Base-by-base conservation (phyloP, 1,140 invertebrate genomes). In the Drosophila tsacasi region DNA sequence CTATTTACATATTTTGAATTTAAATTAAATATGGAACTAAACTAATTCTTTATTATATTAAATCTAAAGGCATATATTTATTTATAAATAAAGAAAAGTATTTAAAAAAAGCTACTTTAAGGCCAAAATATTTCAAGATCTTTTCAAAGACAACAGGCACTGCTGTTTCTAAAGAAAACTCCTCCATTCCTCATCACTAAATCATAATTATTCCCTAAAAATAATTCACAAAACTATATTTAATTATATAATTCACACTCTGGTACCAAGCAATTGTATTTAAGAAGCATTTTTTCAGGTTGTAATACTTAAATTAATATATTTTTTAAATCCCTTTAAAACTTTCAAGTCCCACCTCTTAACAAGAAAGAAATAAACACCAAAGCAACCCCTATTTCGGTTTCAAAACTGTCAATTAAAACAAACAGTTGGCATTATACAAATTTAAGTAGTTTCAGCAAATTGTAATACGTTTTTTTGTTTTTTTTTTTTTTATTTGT, bases 391-490 rank as follows among this genome's bases (percentile, higher is more conserved):
- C 39, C 9, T 21, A 23, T 44, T 46, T 71, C 9, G 12, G 46
- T 12, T 17, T 3, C 30, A 64, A 75, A 49, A 54, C 40, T 54
- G 71, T 75, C 71, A 75, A 47, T 27, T 21, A 39, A 74, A 55
- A 23, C 37, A 46, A 71, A 27, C 67, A 71, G 63, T 32, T 40
- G 44, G 27, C 37, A 19, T 64, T 61, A 35, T 63, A 55, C 46
- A 62, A 57, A 68, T 58, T 78, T 62, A 42, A 57, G 50, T 68
- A 57, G 52, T 60, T 76, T 55, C 47, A 59, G 50, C 73, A 60
- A 59, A 76, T 76, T 35, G 25, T 54, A 37, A 39, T 32, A 32
- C 12, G 27, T 73, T 62, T 46, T 12, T 12, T 23, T 5, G 8
- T 17, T 47, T n/a, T 23, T 7, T 32, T 30, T 27, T 5, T 21